phyloP scores from a whole-genome alignment of 37 sponge, comb jelly and placozoan species.

The Hormiphora californensis region DNA sequence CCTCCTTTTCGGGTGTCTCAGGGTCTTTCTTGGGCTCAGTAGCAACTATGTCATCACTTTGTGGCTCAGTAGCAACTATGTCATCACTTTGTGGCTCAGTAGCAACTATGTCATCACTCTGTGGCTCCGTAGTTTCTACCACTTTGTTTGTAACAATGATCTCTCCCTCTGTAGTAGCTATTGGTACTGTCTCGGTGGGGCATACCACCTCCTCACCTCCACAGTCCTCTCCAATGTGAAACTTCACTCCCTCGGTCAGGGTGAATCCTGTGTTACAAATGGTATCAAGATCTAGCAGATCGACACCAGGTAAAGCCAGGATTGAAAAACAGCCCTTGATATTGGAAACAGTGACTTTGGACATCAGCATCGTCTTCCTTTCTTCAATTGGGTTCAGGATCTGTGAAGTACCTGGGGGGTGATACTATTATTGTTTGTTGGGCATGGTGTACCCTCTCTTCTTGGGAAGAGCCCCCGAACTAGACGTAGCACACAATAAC shows the following conservation, averaged over 20 bases:
- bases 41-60: neutral
- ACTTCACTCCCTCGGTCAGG: neutral
- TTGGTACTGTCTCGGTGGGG: neutral
- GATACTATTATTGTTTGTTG: too few relatives aligned
- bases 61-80: neutral
- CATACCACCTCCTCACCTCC: too few relatives aligned
- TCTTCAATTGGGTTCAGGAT: too few relatives aligned
- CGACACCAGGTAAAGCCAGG: neutral
- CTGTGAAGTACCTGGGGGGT: too few relatives aligned
- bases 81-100: neutral
- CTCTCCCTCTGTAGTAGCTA: neutral
- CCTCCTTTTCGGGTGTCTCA: neutral
- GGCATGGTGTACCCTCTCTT: too few relatives aligned
- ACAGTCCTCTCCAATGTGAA: neutral
- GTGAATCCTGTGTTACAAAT: neutral
- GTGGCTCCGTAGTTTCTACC: neutral
- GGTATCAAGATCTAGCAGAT: neutral
- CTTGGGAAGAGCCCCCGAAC: too few relatives aligned
- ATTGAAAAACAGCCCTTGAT: neutral
- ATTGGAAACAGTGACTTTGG: neutral
- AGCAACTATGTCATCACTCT: neutral
- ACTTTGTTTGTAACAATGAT: neutral
- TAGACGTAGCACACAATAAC: too few relatives aligned
- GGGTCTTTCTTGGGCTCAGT: neutral
- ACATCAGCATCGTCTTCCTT: too few relatives aligned